Conservation (phyloP, 2,113 vertebrate species). For the Lanius ludovicianus region DNA sequence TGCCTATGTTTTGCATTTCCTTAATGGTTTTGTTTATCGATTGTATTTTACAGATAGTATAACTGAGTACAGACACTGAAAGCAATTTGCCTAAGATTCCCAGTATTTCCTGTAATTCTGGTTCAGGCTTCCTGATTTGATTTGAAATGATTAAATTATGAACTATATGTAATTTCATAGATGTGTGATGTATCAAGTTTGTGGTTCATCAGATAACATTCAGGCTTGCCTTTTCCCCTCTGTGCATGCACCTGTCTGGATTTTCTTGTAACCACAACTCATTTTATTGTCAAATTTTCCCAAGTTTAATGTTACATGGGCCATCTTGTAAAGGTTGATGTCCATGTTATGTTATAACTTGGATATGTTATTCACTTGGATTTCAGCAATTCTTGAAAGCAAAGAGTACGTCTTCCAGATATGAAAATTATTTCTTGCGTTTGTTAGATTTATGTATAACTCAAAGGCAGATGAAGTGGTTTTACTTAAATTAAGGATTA, state of each 20-base stretch:
- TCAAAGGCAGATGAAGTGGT: neutral
- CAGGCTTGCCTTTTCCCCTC: neutral
- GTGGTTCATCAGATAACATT: neutral
- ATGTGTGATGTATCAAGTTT: conserved; percentile 36
- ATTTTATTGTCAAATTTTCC: neutral
- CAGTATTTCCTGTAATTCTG: conserved; percentile 55
- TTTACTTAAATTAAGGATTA: neutral
- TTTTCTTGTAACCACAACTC: neutral
- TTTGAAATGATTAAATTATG: conserved; percentile 44
- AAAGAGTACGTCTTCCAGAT: neutral
- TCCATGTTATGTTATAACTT: neutral
- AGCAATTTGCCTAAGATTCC: conserved; percentile 17
- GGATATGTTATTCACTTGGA: neutral
- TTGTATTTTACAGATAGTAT: neutral
- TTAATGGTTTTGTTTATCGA: neutral
- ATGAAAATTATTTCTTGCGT: neutral
- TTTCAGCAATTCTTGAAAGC: neutral
- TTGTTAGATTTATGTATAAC: neutral
- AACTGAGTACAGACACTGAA: conserved; percentile 17
- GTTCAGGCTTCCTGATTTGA: conserved; percentile 54
- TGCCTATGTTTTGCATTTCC: neutral
- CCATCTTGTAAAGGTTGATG: neutral
- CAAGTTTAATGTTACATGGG: neutral
- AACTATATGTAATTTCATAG: conserved; percentile 22
- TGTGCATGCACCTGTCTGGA: neutral